These are phyloP conservation scores for Mormyrus hasselquistii DNA, from an alignment of 2,797 vertebrate species.

Conservation along the genomic window DNA sequence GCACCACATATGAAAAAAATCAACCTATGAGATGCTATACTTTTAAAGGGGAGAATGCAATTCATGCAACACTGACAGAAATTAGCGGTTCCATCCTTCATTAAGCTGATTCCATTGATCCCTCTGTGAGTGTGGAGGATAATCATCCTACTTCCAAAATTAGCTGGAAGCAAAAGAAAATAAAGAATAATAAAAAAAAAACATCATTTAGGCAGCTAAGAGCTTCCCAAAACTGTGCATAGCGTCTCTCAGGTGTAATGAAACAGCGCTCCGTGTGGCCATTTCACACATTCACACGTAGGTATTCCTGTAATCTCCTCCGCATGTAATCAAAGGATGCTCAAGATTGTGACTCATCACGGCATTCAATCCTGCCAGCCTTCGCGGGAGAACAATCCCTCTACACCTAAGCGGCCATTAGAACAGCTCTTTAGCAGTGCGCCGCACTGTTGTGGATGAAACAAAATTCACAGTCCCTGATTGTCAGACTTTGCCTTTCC, in stretches of 20 bases:
- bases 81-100: neutral
- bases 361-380: neutral
- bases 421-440: neutral
- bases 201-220: neutral
- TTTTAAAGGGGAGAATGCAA: neutral
- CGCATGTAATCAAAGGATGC: neutral
- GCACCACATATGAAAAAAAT: neutral
- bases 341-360: neutral
- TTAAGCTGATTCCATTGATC: neutral
- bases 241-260: neutral
- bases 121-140: neutral
- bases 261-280: neutral
- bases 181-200: neutral
- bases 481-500: slow-evolving; percentile 57
- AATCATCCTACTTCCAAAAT: neutral
- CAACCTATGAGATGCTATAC: neutral
- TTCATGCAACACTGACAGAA: neutral
- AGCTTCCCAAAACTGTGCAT: neutral
- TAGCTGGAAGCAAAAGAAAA: neutral
- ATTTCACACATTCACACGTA: neutral
- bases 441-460: slow-evolving; percentile 33
- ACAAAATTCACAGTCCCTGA: slow-evolving; percentile 50
- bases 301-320: neutral
- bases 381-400: neutral
- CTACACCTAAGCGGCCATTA: neutral